A percentile compares a stretch with the other conserved stretches of the same genome.
These are phyloP conservation scores for Trichoplusia ni DNA, from an alignment of 1,140 invertebrate species.

Conservation along the genomic window DNA sequence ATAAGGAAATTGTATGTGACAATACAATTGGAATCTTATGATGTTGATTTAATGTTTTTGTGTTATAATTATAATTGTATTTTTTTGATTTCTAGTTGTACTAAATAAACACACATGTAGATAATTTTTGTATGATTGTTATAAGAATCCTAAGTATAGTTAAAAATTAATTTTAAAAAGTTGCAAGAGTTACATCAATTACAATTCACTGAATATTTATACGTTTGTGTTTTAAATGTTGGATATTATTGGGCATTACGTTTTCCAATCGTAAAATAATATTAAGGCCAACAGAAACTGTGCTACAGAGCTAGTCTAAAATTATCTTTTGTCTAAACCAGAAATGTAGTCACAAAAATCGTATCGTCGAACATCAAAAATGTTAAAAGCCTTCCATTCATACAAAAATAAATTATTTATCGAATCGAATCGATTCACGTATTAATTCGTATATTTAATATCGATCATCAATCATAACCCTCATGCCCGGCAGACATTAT, in stretches of 20 bases:
- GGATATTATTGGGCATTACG: too few relatives aligned
- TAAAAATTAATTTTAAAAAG: too few relatives aligned
- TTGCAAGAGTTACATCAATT: too few relatives aligned
- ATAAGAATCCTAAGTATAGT: too few relatives aligned
- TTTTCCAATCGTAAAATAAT: too few relatives aligned
- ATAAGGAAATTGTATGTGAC: not conserved
- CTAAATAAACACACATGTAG: too few relatives aligned
- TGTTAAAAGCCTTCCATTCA: conserved; percentile 44
- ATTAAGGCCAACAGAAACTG: not conserved
- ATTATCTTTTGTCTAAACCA: conserved; percentile 45
- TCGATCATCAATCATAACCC: conserved; percentile 70
- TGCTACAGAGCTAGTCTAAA: conserved; percentile 14
- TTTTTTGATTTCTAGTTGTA: too few relatives aligned
- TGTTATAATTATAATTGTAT: too few relatives aligned
- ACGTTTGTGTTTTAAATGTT: too few relatives aligned
- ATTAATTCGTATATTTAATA: conserved; percentile 63
- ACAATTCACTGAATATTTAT: too few relatives aligned
- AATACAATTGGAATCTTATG: not conserved
- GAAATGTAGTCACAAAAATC: conserved; percentile 51
- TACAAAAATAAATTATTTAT: conserved; percentile 67
- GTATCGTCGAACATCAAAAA: conserved; percentile 39
- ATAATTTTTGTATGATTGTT: too few relatives aligned
- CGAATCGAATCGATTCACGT: conserved; percentile 58
- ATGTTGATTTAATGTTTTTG: too few relatives aligned
- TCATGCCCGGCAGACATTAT: conserved; percentile 60